Evolutionary conservation across 2,113 vertebrate species (phyloP).

Genomic region (Empidonax alnorum): DNA sequence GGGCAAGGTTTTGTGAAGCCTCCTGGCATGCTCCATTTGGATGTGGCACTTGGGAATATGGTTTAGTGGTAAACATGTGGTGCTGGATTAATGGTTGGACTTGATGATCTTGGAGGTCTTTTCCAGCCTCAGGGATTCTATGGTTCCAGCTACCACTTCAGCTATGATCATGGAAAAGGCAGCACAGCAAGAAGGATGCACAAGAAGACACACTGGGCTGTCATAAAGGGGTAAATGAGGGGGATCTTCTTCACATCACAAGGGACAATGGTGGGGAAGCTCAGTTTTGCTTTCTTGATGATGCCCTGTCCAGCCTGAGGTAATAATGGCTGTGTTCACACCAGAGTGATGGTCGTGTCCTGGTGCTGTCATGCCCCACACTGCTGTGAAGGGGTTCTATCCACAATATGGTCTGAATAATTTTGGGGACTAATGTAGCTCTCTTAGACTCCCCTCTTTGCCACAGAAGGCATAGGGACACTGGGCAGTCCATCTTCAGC

Average conservation of each 20-base stretch:
- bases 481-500: background rate
- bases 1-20: background rate
- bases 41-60: background rate
- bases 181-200: background rate
- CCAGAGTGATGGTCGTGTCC: rapidly evolving
- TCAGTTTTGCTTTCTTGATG: rapidly evolving
- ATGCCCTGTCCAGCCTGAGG: background rate
- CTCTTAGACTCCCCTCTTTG: background rate
- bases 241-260: background rate
- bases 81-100: background rate
- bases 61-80: background rate
- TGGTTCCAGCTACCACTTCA: background rate
- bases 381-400: background rate
- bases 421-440: background rate
- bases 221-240: background rate
- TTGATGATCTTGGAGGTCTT: background rate
- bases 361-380: rapidly evolving
- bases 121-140: background rate
- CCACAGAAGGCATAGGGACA: background rate
- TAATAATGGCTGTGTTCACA: background rate
- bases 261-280: background rate
- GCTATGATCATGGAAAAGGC: background rate
- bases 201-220: background rate
- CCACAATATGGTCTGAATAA: background rate
- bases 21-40: background rate